Base-by-base conservation (phyloP, 2,888 invertebrate genomes). In the Thera britannica region DNA sequence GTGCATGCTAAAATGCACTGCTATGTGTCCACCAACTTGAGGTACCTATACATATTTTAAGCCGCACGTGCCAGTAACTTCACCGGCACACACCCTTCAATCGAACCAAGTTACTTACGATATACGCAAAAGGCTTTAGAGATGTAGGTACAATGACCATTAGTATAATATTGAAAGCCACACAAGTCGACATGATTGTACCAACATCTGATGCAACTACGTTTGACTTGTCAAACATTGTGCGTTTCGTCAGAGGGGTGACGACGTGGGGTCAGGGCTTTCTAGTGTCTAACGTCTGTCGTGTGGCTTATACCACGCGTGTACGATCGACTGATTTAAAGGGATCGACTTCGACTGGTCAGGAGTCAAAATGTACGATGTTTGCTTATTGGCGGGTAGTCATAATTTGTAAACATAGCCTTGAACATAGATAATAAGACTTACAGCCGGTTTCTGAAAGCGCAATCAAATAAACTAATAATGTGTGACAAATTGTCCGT, bases 171-270 rank as follows among this genome's bases (percentile, higher is more conserved):
- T 57, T 23, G 51, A 58, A 65, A 36, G 57, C 58, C 61, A 58
- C 52, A 55, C 59, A 59, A 59, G 46, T 38, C 41, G 51, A 52
- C 51, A 51, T 68, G 57, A 52, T 64, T 62, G 69, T 69, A 54
- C 68, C 61, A 68, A 68, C 56, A 62, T 44, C 23, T 74, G 74
- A 71, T 71, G 72, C 72, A 72, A 74, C 64, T n/a, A 56, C 61
- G 57, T 58, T 48, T 56, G 67, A 46, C 63, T 57, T 59, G 63
- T 48, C 63, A 62, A 72, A 72, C 67, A 64, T 57, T 60, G 59
- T 56, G 41, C 49, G 58, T 72, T 72, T 74, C 71, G 72, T 56
- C 68, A 71, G 23, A 23, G 72, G 67, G 63, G 66, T 62, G 67
- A 62, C 65, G 49, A 52, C 56, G 60, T 62, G 66, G 56, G 74